Base-by-base conservation (phyloP, 2,113 vertebrate species). In the Vicugna pacos region DNA sequence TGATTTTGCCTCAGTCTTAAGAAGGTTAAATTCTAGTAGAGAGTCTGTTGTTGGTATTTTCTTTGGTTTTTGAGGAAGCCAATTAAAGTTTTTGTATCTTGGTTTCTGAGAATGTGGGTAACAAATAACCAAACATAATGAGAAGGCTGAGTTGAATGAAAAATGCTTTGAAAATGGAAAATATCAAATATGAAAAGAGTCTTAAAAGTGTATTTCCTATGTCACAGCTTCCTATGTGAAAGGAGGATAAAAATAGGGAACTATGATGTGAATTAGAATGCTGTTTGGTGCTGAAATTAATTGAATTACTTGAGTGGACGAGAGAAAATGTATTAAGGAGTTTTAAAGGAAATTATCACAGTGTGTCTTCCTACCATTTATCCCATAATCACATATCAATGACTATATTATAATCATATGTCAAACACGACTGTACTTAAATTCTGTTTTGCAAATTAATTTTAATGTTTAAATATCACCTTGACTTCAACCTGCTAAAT, bases 101-200 rank as follows among this genome's bases (percentile, higher is more conserved):
- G 46, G 15, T 91, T 83, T 94, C 65, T 76, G 50, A 46, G 19
- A 93, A 82, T 69, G 42, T 95, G 58, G 30, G 38, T 87, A 93
- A 52, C 93, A 76, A 50, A 67, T 62, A 76, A 76, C 42, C 70
- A 94, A 73, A 84, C 70, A 67, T 86, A 91, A 96, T 86, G 65
- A 93, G 58, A 91, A 76, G 65, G 20, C 22, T 87, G 67, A 87
- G 26, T 69, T 93, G 50, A 94, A 93, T 91, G 52, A 75, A 88
- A 97, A 70, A 46, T 88, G 24, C 92, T 96, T 92, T 93, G 62
- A 88, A 97, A 94, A 91, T 94, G 12, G 65, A 82, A 98, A 92
- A 87, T 72, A 38, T 2, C 30, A 89, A 60, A 89, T 30, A 80
- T 76, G 30, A 82, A 62, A 91, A 64, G 14, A 86, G 22, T 70